These are phyloP conservation scores for Hypolimnas misippus DNA, from an alignment of 2,888 invertebrate genomes.

Conservation along the genomic window DNA sequence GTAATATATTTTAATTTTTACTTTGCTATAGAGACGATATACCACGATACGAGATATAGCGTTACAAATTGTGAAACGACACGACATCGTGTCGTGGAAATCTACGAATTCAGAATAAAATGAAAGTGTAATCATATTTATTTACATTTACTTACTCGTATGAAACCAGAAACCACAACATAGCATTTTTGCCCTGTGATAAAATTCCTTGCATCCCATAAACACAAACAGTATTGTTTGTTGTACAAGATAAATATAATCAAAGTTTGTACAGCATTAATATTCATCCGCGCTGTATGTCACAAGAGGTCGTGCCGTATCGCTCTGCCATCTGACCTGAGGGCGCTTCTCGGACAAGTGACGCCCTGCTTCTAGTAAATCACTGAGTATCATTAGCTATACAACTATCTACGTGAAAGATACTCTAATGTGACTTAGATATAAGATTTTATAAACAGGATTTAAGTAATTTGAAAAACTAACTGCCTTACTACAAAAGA, in stretches of 20 bases:
- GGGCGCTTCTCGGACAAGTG: constrained; percentile 33
- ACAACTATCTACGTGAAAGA: constrained; percentile 21
- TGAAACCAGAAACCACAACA: neutral
- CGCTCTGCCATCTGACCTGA: constrained; percentile 61
- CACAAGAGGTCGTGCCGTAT: constrained; percentile 65
- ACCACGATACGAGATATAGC: no score
- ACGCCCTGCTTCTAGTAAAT: constrained; percentile 14
- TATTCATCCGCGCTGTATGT: constrained; percentile 54
- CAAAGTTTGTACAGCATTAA: constrained; percentile 42
- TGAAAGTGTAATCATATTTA: no score
- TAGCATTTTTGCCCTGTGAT: neutral
- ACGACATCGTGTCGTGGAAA: no score
- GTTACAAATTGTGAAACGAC: no score
- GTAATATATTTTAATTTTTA: no score
- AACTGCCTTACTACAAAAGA: no score
- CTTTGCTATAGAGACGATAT: no score
- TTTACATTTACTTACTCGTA: neutral
- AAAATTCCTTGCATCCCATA: neutral
- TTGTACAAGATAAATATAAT: constrained; percentile 32
- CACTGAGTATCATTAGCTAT: constrained; percentile 29
- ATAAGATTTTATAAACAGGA: neutral
- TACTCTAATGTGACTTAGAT: constrained; percentile 2
- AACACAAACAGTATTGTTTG: constrained; percentile 16
- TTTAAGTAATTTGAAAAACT: no score
- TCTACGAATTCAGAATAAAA: no score